Evolutionary conservation across 37 sponge, comb jelly and placozoan genomes (phyloP).

Genomic region (Geodia barretti): DNA sequence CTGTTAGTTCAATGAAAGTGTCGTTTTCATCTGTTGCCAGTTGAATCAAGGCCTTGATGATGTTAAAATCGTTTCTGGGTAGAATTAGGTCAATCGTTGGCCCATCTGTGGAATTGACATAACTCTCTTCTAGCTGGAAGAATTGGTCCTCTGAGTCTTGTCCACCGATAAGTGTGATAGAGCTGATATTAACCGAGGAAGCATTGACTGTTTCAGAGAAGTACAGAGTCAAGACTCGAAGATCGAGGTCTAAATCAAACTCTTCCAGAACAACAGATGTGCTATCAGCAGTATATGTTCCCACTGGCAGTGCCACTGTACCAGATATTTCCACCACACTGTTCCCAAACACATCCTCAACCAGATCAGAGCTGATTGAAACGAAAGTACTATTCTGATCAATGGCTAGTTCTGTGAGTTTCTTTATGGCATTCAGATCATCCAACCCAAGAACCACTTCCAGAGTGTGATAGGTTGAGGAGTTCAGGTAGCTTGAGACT

Average conservation of each 20-base stretch:
- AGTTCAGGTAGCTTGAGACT: slow-evolving; percentile 41
- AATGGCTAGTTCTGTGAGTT: slow-evolving; percentile 65
- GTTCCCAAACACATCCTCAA: slow-evolving; percentile 83
- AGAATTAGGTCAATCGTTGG: slow-evolving; percentile 55
- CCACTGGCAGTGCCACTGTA: slow-evolving; percentile 22
- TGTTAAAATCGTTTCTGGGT: slow-evolving; percentile 75
- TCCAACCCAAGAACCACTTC: slow-evolving; percentile 43
- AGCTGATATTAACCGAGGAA: slow-evolving; percentile 66
- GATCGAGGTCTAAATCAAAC: slow-evolving; percentile 81
- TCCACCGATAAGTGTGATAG: slow-evolving; percentile 51
- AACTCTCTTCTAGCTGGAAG: slow-evolving; percentile 45
- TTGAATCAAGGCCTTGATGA: slow-evolving; percentile 59
- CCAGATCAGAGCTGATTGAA: slow-evolving; percentile 31
- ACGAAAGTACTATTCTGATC: slow-evolving; percentile 58
- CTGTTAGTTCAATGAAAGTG: slow-evolving; percentile 50
- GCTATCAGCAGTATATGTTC: slow-evolving; percentile 33
- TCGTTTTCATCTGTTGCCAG: slow-evolving; percentile 69
- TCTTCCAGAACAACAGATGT: slow-evolving; percentile 45
- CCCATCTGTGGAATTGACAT: slow-evolving; percentile 17
- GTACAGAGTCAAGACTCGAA: slow-evolving; percentile 58
- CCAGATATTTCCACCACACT: slow-evolving; percentile 27
- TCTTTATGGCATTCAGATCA: slow-evolving; percentile 78
- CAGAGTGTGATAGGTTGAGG: slow-evolving; percentile 25
- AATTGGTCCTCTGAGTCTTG: slow-evolving; percentile 12
- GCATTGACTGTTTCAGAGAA: slow-evolving; percentile 88